Evolutionary conservation across 1,140 invertebrate species (phyloP).

Genomic region (Mesaphorura yosii): DNA sequence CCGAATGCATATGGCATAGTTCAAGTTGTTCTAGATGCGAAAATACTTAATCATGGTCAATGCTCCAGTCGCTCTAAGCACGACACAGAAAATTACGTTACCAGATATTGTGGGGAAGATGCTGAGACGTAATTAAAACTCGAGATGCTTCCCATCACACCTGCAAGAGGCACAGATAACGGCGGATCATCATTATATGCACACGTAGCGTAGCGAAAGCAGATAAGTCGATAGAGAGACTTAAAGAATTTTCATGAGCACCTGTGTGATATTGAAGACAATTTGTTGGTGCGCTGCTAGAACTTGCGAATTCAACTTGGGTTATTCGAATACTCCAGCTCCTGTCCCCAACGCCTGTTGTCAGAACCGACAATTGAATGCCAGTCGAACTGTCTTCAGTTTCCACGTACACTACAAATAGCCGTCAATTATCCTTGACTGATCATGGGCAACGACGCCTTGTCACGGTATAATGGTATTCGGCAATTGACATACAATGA

Average conservation of each 20-base stretch:
- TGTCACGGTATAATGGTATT: conserved; percentile 1
- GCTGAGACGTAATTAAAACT: conserved; percentile 58
- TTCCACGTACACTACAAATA: conserved; percentile 57
- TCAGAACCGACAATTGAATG: conserved; percentile 51
- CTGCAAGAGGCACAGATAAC: too few relatives aligned
- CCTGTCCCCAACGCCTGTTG: conserved; percentile 38
- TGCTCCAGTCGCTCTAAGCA: background rate
- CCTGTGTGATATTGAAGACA: conserved; percentile 59
- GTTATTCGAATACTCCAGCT: conserved; percentile 52
- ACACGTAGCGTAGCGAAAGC: too few relatives aligned
- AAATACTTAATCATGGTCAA: conserved; percentile 23
- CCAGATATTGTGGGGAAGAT: conserved; percentile 24
- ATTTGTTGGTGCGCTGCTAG: conserved; percentile 42
- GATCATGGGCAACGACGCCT: conserved; percentile 1
- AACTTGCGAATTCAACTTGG: conserved; percentile 39
- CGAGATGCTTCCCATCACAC: conserved; percentile 46
- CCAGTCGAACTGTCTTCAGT: conserved; percentile 49
- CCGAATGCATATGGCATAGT: conserved; percentile 63
- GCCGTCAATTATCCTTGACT: background rate
- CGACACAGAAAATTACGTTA: background rate
- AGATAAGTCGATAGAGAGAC: too few relatives aligned
- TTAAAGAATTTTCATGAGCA: too few relatives aligned
- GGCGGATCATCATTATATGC: too few relatives aligned
- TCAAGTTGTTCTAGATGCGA: conserved; percentile 67
- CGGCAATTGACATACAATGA: conserved; percentile 46